Percentiles rank a stretch among this genome's conserved stretches.
Conservation (phyloP, 2,113 vertebrate genomes). For the Ictidomys tridecemlineatus region DNA sequence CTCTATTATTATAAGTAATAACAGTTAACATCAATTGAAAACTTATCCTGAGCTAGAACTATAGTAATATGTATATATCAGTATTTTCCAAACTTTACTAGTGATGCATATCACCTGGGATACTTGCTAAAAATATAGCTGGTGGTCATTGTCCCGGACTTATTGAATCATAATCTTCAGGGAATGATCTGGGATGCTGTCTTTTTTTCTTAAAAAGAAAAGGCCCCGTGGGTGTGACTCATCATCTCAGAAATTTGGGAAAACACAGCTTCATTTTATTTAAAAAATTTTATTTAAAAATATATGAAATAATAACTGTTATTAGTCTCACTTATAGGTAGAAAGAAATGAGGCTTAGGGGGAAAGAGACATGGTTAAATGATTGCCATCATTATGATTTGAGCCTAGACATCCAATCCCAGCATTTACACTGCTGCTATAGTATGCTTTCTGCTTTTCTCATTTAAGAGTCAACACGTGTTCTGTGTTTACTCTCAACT, state of each 20-base stretch:
- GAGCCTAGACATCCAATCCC: neutral
- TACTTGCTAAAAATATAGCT: slow-evolving; percentile 52
- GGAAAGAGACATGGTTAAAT: neutral
- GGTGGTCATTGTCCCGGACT: slow-evolving; percentile 10
- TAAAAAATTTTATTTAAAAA: slow-evolving; percentile 27
- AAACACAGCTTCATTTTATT: neutral
- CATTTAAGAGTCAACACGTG: neutral
- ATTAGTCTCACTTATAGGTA: slow-evolving; percentile 20
- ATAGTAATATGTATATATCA: neutral
- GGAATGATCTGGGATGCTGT: neutral
- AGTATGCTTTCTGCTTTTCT: neutral
- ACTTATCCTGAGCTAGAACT: neutral
- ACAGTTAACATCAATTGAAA: neutral
- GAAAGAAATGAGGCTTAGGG: neutral
- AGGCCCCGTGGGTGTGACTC: neutral
- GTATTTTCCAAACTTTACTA: slow-evolving; percentile 27
- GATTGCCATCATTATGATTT: neutral
- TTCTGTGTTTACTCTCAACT: neutral
- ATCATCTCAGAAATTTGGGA: neutral
- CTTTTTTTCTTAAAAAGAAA: neutral
- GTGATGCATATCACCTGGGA: neutral
- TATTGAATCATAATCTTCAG: slow-evolving; percentile 21
- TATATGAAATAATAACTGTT: neutral
- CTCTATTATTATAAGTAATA: slow-evolving; percentile 31
- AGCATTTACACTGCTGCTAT: neutral